phyloP scores from a whole-genome alignment of 1,140 invertebrate genomes.

The Sycophila sp. region DNA sequence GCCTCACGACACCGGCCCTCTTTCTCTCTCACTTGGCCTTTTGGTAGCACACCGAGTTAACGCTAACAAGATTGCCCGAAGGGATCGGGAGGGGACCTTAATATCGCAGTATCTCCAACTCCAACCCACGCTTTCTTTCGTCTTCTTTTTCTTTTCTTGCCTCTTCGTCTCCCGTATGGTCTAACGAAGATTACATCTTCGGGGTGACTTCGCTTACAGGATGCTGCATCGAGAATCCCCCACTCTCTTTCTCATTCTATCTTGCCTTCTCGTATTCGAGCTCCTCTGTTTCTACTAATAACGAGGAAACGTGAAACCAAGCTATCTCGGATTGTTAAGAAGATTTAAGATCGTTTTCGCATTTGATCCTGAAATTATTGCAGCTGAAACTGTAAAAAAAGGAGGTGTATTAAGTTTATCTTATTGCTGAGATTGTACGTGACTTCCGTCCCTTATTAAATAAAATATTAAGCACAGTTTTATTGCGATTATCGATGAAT shows the following conservation, averaged over 20 bases:
- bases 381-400: too few relatives aligned
- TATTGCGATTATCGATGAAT: too few relatives aligned
- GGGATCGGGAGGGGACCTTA: slow-evolving; percentile 40
- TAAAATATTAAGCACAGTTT: too few relatives aligned
- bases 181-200: slow-evolving; percentile 33
- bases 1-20: background rate
- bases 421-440: too few relatives aligned
- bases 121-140: slow-evolving; percentile 20
- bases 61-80: slow-evolving; percentile 54
- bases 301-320: slow-evolving; percentile 9
- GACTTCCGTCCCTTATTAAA: too few relatives aligned
- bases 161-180: slow-evolving; percentile 10
- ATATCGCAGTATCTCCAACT: slow-evolving; percentile 11
- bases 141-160: slow-evolving; percentile 7
- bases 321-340: background rate
- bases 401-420: too few relatives aligned
- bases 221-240: slow-evolving; percentile 1
- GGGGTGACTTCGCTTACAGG: slow-evolving; percentile 20
- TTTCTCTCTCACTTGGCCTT: background rate
- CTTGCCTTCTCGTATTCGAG: background rate
- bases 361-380: background rate
- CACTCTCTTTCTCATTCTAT: background rate
- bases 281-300: slow-evolving; percentile 26
- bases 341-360: background rate
- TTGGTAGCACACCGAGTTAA: slow-evolving; percentile 34